Evolutionary conservation across 2,888 invertebrate genomes (phyloP).

Genomic region (Pinctada fucata): DNA sequence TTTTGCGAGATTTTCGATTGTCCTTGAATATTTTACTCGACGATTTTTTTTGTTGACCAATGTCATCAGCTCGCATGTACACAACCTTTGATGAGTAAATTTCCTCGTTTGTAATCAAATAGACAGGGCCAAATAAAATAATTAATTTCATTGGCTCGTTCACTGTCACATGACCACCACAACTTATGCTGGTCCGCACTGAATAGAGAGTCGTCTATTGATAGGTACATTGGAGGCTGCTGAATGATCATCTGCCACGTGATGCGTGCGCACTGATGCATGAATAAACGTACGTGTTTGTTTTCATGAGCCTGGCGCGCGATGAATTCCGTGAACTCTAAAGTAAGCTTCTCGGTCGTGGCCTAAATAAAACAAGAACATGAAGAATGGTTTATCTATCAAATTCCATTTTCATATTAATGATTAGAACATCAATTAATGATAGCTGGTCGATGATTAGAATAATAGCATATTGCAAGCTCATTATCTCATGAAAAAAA

Average conservation of each 20-base stretch:
- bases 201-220: conserved; percentile 54
- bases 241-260: conserved; percentile 73
- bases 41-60: background rate
- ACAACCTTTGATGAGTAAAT: conserved; percentile 68
- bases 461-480: too few relatives aligned
- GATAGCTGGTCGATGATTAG: too few relatives aligned
- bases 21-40: too few relatives aligned
- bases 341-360: conserved; percentile 37
- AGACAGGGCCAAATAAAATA: conserved; percentile 70
- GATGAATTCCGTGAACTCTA: conserved; percentile 38
- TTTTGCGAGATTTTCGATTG: too few relatives aligned
- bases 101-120: conserved; percentile 66
- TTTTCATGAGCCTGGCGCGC: conserved; percentile 31
- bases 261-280: conserved; percentile 58
- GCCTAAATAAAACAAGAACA: conserved; percentile 50
- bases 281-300: conserved; percentile 43
- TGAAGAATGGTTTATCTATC: background rate
- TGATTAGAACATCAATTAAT: too few relatives aligned
- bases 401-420: background rate
- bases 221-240: conserved; percentile 64
- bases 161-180: conserved; percentile 72
- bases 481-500: too few relatives aligned
- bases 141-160: conserved; percentile 56
- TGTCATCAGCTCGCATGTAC: conserved; percentile 55
- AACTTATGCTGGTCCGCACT: conserved; percentile 66